phyloP scores from a whole-genome alignment of 2,797 vertebrate species.

The Stomatorhinus walkeri region DNA sequence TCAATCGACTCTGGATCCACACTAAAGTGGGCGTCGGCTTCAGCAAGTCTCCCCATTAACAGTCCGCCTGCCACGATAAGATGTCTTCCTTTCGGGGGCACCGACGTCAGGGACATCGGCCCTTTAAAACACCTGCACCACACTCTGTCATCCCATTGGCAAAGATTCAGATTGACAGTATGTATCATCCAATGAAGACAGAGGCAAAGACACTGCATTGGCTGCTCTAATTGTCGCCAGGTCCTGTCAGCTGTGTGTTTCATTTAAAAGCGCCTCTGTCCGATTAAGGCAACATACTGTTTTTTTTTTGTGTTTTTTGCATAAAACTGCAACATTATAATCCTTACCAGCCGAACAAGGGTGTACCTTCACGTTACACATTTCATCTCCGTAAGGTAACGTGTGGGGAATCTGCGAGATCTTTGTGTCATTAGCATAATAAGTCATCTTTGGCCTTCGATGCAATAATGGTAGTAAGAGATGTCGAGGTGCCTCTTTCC shows the following conservation, averaged over 20 bases:
- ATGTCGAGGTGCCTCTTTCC: background rate
- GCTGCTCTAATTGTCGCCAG: background rate
- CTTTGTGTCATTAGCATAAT: background rate
- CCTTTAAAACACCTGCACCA: background rate
- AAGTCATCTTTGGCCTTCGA: background rate
- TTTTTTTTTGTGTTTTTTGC: background rate
- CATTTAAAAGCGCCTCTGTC: background rate
- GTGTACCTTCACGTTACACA: background rate
- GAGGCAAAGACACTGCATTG: background rate
- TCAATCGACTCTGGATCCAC: background rate
- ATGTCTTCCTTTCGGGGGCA: background rate
- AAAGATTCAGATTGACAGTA: background rate
- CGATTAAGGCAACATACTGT: background rate
- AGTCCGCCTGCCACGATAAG: background rate
- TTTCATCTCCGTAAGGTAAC: background rate
- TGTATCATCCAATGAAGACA: background rate
- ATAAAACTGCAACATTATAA: background rate
- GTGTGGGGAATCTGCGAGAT: background rate
- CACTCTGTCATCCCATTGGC: background rate
- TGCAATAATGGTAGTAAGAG: background rate
- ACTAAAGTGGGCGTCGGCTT: background rate
- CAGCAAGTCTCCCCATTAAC: background rate
- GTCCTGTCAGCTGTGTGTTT: background rate
- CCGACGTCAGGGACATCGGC: background rate
- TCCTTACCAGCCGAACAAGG: background rate